A percentile compares a stretch with the other conserved stretches of the same genome.
Conservation (phyloP, 2,797 vertebrate genomes). For the Anabas testudineus region DNA sequence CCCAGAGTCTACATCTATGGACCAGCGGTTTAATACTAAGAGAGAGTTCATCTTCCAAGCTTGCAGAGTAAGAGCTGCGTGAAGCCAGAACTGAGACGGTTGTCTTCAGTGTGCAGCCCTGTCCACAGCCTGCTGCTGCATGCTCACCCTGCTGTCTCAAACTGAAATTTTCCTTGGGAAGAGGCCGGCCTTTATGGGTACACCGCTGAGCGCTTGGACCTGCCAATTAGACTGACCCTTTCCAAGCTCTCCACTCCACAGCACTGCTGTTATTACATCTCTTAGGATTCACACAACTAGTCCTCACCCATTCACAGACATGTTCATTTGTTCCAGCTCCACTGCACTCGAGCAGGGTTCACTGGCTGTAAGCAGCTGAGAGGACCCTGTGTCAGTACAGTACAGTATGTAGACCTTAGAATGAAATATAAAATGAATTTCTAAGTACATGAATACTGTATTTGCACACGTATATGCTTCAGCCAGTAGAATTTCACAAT, state of each 20-base stretch:
- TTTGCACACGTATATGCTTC: not conserved
- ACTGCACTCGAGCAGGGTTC: not conserved
- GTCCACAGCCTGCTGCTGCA: conserved; percentile 42
- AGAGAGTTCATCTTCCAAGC: conserved; percentile 13
- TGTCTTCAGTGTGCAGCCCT: conserved; percentile 12
- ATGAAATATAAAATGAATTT: not conserved
- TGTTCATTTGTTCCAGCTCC: not conserved
- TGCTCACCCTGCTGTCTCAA: conserved; percentile 32
- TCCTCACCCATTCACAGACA: conserved; percentile 16
- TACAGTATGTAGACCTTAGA: not conserved
- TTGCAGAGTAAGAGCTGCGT: conserved; percentile 27
- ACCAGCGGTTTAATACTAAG: conserved; percentile 22
- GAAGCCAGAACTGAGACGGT: conserved; percentile 37
- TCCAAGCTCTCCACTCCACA: conserved; percentile 25
- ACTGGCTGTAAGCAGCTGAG: not conserved
- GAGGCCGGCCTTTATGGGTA: conserved; percentile 39
- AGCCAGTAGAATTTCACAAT: not conserved
- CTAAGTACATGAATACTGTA: not conserved
- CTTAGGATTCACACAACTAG: conserved; percentile 36
- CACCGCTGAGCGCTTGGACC: conserved; percentile 39
- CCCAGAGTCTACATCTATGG: conserved; percentile 8
- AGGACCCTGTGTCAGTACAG: conserved; percentile 3
- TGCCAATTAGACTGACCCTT: conserved; percentile 62
- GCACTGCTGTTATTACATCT: conserved; percentile 45
- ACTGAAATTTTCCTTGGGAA: conserved; percentile 58